Evolutionary conservation across 2,113 vertebrate species (phyloP), one percentile per base, ranked within the genome.

Genomic region (Corythaixoides concolor): DNA sequence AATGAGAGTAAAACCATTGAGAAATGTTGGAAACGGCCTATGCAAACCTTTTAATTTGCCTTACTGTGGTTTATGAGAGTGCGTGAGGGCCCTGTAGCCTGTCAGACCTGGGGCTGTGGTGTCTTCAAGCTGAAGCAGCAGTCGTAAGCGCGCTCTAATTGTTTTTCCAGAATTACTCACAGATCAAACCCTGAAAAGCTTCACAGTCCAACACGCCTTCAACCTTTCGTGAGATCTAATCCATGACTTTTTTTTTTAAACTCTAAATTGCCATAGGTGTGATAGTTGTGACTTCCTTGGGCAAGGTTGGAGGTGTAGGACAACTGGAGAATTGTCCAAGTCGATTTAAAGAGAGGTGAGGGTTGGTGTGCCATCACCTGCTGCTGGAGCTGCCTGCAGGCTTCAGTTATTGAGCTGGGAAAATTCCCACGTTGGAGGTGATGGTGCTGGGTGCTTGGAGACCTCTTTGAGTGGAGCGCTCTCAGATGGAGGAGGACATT

Each of bases 301-400:
- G 58, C 41, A 21, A 11, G 56, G 66, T 15, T 0, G 8, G 52
- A 74, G 70, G 37, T 59, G 69, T 39, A 62, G 60, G n/a, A 28
- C 68, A 55, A 0, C 18, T 45, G 58, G 63, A 60, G 49, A 14
- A 37, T 10, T 53, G 43, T 53, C 59, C 43, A 32, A 63, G 39
- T 28, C 0, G 0, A 7, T 73, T 8, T 37, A 27, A 75, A 90
- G 81, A 55, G 91, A 91, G 83, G 73, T 63, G 93, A 89, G 92
- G 94, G 81, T 81, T 92, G 93, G 68, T 68, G 33, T 81, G 95
- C 82, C 19, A 9, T 77, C 33, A 15, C 82, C 52, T 41, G 93
- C 94, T 95, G 84, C 82, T 78, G 92, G 90, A 96, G 93, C 95
- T 95, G 94, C 87, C 96, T 95, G 83, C 76, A 88, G 95, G 22